Base-by-base conservation (phyloP, 2,888 invertebrate species). In the Digitonthophagus gazella region DNA sequence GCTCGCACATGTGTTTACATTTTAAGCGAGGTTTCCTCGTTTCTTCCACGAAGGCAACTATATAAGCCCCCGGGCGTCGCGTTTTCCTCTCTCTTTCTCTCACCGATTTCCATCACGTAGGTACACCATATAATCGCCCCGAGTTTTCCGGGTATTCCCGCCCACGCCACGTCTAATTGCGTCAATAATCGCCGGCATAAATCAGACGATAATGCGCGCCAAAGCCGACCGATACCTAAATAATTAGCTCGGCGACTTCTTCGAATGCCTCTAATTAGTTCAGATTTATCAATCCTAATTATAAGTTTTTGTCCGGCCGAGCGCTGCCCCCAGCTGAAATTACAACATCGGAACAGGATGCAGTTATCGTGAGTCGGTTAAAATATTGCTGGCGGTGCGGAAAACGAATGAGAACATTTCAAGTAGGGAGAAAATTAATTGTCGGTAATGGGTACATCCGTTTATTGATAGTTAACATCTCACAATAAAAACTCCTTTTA, bases 1-100 rank as follows among this genome's bases (percentile, higher is more conserved):
- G 20, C 61, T 8, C 20, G 61, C 20, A 61, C 61, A 61, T 20
- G 14, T 61, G 61, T 61, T 61, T 61, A 61, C 61, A 61, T 61
- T 61, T 61, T 18, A 20, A 61, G 20, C 61, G 61, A n/a, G 20
- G 18, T 61, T 61, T 61, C 16, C 20, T 44, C 28, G 28, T 2
- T 44, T 44, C 28, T 44, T 44, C 28, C 28, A 44, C 28, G 28
- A 44, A 44, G 28, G 28, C 28, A 44, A 44, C 28, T 44, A 6
- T 44, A 44, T 44, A 44, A 44, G 6, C 28, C 28, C 28, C 28
- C 28, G 11, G 28, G 28, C 28, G 28, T 8, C 11, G 8, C 11
- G 28, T 3, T 44, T 44, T 11, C 28, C 28, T 44, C 28, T 44
- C 6, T 44, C 28, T 44, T 5, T 44, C 28, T 44, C 11, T 44